phyloP scores from a whole-genome alignment of 2,113 vertebrate genomes.

The Chloropsis hardwickii region DNA sequence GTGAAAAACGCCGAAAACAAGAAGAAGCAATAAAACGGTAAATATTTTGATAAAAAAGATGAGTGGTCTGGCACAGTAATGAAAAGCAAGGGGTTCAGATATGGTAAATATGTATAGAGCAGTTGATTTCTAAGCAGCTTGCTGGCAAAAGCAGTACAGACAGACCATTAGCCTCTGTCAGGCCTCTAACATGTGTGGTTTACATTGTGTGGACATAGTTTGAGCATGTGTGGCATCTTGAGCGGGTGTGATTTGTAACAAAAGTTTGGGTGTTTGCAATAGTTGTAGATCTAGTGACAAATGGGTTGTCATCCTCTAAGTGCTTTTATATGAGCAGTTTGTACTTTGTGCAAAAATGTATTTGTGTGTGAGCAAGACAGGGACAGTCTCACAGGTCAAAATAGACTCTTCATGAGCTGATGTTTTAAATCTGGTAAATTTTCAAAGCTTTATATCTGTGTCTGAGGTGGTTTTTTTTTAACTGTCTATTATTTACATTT shows the following conservation, averaged over 20 bases:
- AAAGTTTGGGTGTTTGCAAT: not conserved
- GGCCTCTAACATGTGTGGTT: rapidly evolving
- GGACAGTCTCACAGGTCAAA: not conserved
- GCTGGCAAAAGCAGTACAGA: not conserved
- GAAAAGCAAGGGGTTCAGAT: not conserved
- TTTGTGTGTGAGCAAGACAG: not conserved
- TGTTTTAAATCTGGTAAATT: not conserved
- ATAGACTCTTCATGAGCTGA: not conserved
- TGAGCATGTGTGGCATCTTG: not conserved
- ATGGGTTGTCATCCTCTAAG: not conserved
- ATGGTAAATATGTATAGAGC: not conserved
- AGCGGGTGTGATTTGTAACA: not conserved
- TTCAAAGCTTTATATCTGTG: not conserved
- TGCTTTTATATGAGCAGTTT: not conserved
- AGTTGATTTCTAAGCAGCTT: not conserved
- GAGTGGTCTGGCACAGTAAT: not conserved
- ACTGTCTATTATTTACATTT: not conserved
- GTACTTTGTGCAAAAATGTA: not conserved
- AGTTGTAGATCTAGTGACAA: not conserved
- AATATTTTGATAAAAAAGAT: not conserved
- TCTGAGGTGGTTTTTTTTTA: not conserved
- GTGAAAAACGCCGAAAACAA: conserved; percentile 90
- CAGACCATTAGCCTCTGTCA: not conserved
- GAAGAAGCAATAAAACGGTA: conserved; percentile 94
- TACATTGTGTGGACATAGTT: rapidly evolving